Conservation (phyloP, 2,888 invertebrate genomes). For the Arrhopalites spinosus region DNA sequence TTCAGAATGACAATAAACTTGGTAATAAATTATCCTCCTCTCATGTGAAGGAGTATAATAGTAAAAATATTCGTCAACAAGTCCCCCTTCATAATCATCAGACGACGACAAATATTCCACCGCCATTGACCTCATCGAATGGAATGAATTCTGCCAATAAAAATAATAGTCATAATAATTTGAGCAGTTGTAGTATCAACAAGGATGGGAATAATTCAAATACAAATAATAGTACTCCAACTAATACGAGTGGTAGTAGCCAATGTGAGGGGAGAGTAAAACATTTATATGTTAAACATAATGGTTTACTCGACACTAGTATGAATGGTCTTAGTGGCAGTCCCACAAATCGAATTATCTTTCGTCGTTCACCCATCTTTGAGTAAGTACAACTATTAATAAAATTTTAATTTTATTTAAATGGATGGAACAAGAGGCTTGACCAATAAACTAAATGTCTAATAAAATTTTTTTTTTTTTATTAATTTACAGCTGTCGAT, state of each 20-base stretch:
- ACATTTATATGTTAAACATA: conserved; percentile 10
- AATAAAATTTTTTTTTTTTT: too few relatives aligned
- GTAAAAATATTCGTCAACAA: background rate
- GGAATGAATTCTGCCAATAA: background rate
- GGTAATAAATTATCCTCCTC: background rate
- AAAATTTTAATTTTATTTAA: too few relatives aligned
- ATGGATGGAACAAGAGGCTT: too few relatives aligned
- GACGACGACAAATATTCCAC: background rate
- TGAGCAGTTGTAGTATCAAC: background rate
- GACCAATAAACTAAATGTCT: too few relatives aligned
- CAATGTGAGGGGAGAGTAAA: background rate
- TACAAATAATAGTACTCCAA: background rate
- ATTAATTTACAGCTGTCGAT: too few relatives aligned
- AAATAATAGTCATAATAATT: conserved; percentile 9
- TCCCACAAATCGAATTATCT: conserved; percentile 51
- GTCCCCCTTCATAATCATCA: background rate
- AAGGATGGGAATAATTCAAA: background rate
- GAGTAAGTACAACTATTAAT: conserved; percentile 30
- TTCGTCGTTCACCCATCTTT: conserved; percentile 53
- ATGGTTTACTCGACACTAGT: background rate
- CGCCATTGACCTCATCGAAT: background rate
- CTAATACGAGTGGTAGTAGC: background rate
- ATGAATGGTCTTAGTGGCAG: conserved; percentile 42
- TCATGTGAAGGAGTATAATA: background rate
- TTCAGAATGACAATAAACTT: conserved; percentile 1